phyloP scores from a whole-genome alignment of 2,113 vertebrate species.

The Hypanus sabinus region DNA sequence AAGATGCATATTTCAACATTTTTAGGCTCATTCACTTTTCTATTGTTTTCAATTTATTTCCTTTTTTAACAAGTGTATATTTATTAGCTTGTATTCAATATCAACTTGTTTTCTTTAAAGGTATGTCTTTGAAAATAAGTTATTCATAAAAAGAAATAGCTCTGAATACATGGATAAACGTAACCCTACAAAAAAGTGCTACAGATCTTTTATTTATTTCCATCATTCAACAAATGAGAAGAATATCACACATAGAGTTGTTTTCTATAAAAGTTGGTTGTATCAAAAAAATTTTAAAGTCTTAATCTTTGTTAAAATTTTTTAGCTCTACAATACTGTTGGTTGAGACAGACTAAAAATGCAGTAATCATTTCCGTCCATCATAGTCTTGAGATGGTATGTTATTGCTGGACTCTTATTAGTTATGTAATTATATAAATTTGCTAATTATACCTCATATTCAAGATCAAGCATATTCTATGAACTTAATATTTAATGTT shows the following conservation, averaged over 20 bases:
- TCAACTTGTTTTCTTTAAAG: not conserved
- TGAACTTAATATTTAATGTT: not conserved
- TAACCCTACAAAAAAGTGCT: not conserved
- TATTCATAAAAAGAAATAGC: not conserved
- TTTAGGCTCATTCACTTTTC: not conserved
- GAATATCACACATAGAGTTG: not conserved
- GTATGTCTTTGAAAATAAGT: not conserved
- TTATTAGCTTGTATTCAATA: not conserved
- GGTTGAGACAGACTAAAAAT: not conserved
- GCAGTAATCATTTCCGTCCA: not conserved
- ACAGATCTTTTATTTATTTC: not conserved
- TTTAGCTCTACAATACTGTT: not conserved
- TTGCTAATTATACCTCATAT: slow-evolving; percentile 3
- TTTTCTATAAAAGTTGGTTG: not conserved
- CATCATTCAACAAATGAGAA: not conserved
- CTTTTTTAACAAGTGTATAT: not conserved
- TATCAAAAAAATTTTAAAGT: not conserved
- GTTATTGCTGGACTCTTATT: not conserved
- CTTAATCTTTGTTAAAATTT: not conserved
- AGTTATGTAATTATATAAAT: not conserved
- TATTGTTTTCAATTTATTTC: not conserved
- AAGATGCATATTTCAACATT: not conserved
- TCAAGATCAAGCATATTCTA: not conserved
- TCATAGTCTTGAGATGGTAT: not conserved
- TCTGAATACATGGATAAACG: not conserved